Evolutionary conservation across 2,797 vertebrate genomes (phyloP), one percentile per base, ranked within the genome.

Genomic region (Spinus pinus): DNA sequence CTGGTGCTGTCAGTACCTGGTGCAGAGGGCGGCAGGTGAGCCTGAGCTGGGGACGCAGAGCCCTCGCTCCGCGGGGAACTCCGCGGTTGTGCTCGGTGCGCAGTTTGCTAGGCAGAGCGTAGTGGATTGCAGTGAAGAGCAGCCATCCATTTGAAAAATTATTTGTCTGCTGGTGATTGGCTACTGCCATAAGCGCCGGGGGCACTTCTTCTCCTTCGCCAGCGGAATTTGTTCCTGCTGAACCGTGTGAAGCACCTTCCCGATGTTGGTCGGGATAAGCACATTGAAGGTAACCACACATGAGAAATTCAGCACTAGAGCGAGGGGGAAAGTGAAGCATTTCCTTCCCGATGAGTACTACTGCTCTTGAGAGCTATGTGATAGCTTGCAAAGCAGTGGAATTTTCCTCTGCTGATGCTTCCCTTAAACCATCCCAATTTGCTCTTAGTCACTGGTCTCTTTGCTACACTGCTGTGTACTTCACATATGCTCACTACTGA

Each of bases 351-450:
- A 79, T 61, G 62, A 67, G 58, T 95, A 73, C 58, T 70, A 30
- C 23, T 93, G 79, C 80, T 91, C 56, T 27, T n/a, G 74, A 84
- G 70, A 88, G 86, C 83, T 88, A 46, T 41, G 7, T 81, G 93
- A 62, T 67, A 46, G 64, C 74, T 94, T 79, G 85, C 57, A 82
- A 91, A 88, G 80, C 89, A 87, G 49, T 97, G 96, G 95, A 95
- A 96, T 97, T 98, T 98, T 98, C 95, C 96, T 96, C 81, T 86
- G 57, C 75, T 81, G 89, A 84, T 93, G 81, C 37, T 95, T 97
- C 85, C 89, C 41, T 87, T 93, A 96, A 94, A 79, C 85, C 90
- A 90, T 73, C 88, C 81, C 56, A 28, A 6, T 95, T 82, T 93
- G 79, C 58, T 96, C 96, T 96, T 94, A 95, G 88, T 96, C 81